Percentiles rank a stretch among this genome's conserved stretches.
phyloP scores from a whole-genome alignment of 2,888 invertebrate species.

The Papilio gigon region DNA sequence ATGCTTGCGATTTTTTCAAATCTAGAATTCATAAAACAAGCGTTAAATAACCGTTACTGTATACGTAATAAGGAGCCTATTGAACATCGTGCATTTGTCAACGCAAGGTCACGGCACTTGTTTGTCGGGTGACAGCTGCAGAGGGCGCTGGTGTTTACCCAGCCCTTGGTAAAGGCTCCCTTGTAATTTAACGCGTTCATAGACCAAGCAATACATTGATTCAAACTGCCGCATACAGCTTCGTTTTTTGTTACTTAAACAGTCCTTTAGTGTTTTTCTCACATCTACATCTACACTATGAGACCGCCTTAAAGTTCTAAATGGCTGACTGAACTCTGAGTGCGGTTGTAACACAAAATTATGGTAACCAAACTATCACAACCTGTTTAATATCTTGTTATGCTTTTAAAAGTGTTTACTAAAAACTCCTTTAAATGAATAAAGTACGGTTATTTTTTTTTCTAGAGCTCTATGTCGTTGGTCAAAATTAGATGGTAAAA shows the following conservation, averaged over 20 bases:
- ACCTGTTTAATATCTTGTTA: background rate
- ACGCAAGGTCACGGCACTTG: slow-evolving; percentile 43
- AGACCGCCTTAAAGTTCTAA: no score
- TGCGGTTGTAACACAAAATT: no score
- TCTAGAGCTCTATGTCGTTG: background rate
- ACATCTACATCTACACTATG: no score
- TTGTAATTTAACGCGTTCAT: slow-evolving; percentile 37
- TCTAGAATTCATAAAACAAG: background rate
- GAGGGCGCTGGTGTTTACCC: slow-evolving; percentile 44
- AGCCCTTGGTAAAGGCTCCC: slow-evolving; percentile 38
- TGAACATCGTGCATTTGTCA: slow-evolving; percentile 32
- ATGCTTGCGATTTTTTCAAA: no score
- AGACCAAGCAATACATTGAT: slow-evolving; percentile 31
- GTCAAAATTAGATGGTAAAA: slow-evolving; percentile 27
- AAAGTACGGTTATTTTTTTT: background rate
- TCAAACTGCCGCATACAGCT: no score
- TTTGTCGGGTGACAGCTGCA: slow-evolving; percentile 43
- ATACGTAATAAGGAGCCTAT: background rate
- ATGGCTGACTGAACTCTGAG: no score
- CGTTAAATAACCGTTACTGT: background rate
- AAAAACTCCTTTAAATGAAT: background rate
- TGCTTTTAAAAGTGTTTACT: background rate
- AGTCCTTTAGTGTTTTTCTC: no score
- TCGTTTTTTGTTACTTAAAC: no score
- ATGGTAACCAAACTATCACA: slow-evolving; percentile 24